Conservation (phyloP, 2,797 vertebrate species). For the Oreochromis grahami region DNA sequence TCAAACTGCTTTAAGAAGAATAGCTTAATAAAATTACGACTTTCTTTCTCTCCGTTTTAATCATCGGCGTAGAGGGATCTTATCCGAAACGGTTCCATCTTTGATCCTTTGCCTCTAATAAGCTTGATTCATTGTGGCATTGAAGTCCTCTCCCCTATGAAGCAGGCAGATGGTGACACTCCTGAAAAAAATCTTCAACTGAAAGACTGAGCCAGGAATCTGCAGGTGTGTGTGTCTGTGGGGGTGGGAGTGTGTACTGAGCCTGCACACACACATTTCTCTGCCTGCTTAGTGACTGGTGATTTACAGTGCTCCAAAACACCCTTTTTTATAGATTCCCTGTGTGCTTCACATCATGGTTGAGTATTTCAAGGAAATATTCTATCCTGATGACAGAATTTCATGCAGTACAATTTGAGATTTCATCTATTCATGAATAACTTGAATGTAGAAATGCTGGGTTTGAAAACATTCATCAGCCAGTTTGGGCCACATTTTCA, state of each 20-base stretch:
- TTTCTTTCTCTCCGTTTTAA: background rate
- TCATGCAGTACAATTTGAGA: background rate
- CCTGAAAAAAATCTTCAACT: slow-evolving; percentile 14
- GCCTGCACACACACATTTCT: background rate
- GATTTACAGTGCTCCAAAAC: accelerated
- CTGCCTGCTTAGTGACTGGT: background rate
- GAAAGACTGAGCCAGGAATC: slow-evolving; percentile 30
- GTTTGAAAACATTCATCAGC: accelerated
- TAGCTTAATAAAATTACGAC: background rate
- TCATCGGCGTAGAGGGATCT: background rate
- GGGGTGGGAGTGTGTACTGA: background rate
- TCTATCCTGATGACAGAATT: background rate
- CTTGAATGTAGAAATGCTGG: background rate
- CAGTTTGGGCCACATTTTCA: background rate
- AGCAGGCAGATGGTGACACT: slow-evolving; percentile 54
- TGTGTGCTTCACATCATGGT: accelerated
- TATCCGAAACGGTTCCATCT: background rate
- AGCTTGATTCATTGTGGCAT: slow-evolving; percentile 20
- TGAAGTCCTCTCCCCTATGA: slow-evolving; percentile 31
- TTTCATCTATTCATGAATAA: too few relatives aligned
- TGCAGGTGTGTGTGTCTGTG: background rate
- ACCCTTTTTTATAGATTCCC: background rate
- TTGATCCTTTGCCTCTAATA: slow-evolving; percentile 9
- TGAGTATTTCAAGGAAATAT: background rate
- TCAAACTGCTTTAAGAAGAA: background rate